Percentiles rank a stretch among this genome's conserved stretches.
Conservation (phyloP, 2,888 invertebrate species). For the Caenorhabditis sp. region DNA sequence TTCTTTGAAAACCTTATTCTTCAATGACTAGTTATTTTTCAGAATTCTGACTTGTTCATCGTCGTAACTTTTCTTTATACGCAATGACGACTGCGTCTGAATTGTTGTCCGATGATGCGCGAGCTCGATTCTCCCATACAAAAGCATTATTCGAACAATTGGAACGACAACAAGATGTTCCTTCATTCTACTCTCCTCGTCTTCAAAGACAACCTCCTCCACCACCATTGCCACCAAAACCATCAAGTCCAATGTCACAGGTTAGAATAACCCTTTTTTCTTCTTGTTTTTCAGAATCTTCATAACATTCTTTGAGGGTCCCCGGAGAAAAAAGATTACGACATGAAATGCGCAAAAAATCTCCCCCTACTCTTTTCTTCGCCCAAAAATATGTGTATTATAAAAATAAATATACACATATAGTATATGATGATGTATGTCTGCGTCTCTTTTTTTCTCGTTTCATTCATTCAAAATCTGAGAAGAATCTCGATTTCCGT, state of each 20-base stretch:
- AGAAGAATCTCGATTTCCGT: neutral
- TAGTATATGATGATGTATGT: too few species aligned
- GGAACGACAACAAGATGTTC: constrained; percentile 61
- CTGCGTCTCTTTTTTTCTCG: too few species aligned
- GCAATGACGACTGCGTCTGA: constrained; percentile 58
- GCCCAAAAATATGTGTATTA: constrained; percentile 1
- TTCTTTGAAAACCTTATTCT: too few species aligned
- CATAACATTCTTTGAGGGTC: too few species aligned
- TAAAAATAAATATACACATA: too few species aligned
- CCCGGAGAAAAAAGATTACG: too few species aligned
- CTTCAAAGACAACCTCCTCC: constrained; percentile 62
- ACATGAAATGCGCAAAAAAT: too few species aligned
- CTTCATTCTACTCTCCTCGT: constrained; percentile 69
- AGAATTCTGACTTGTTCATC: neutral
- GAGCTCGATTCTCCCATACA: constrained; percentile 66
- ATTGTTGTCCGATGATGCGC: constrained; percentile 61
- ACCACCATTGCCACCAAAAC: constrained; percentile 51
- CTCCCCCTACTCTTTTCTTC: constrained; percentile 4
- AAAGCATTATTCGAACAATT: constrained; percentile 70
- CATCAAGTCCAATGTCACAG: constrained; percentile 58
- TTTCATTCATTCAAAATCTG: too few species aligned
- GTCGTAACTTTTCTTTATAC: neutral
- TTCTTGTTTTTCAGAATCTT: neutral
- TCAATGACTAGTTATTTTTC: too few species aligned
- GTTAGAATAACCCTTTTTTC: constrained; percentile 16